A percentile compares a stretch with the other conserved stretches of the same genome.
Conservation (phyloP, 2,888 invertebrate species). For the Drosophila neutralis region DNA sequence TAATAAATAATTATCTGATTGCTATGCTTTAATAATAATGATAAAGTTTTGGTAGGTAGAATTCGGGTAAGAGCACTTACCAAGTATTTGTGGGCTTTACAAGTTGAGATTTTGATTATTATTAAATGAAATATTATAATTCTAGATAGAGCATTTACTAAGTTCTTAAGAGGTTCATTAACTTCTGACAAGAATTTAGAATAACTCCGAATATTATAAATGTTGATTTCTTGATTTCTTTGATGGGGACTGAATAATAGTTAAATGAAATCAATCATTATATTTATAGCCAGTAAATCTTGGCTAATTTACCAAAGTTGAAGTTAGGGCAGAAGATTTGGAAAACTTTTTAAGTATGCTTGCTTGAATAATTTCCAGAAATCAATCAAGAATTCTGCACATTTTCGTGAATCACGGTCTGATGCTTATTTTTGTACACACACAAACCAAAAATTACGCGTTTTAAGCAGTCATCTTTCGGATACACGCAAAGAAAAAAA, state of each 20-base stretch:
- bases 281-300: not conserved
- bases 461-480: conserved; percentile 17
- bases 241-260: not conserved
- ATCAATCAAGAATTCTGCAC: not conserved
- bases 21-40: not conserved
- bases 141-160: not conserved
- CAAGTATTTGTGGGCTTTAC: not conserved
- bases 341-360: not conserved
- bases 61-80: not conserved
- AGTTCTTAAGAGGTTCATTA: not conserved
- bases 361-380: not conserved
- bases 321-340: not conserved
- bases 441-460: not conserved
- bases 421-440: not conserved
- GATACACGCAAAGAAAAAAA: conserved; percentile 3
- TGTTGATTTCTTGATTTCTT: no score
- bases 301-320: not conserved
- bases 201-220: no score
- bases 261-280: no score
- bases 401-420: not conserved
- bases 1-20: not conserved
- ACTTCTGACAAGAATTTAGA: no score
- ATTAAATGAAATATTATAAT: not conserved
- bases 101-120: not conserved
- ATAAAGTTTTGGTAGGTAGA: not conserved